Percentiles rank a stretch among this genome's conserved stretches.
These are phyloP conservation scores for Keiferia lycopersicella DNA, from an alignment of 2,888 invertebrate species.

Conservation along the genomic window DNA sequence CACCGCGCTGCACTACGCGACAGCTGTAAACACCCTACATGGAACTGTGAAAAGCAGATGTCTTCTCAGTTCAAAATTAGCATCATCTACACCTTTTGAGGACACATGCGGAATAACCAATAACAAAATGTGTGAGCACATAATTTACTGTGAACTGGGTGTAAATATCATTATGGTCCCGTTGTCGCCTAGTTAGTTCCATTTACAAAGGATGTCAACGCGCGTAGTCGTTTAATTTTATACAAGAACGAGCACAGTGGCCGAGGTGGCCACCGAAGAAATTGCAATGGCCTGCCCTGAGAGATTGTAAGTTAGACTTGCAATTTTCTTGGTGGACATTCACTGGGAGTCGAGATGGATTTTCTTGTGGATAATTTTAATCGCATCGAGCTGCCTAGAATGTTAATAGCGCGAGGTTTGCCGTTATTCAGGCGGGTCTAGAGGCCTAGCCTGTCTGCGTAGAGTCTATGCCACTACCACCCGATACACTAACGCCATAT, in stretches of 20 bases:
- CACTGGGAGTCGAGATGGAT: slow-evolving; percentile 22
- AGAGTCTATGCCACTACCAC: background rate
- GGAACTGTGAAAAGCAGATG: slow-evolving; percentile 32
- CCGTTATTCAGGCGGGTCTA: slow-evolving; percentile 34
- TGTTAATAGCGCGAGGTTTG: slow-evolving; percentile 39
- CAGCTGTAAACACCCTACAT: slow-evolving; percentile 30
- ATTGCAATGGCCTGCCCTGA: slow-evolving; percentile 12
- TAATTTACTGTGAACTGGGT: background rate
- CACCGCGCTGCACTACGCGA: slow-evolving; percentile 36
- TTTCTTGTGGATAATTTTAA: slow-evolving; percentile 28
- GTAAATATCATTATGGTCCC: slow-evolving; percentile 21
- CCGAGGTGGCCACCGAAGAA: slow-evolving; percentile 23
- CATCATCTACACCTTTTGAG: slow-evolving; percentile 20
- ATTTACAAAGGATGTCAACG: slow-evolving; percentile 26
- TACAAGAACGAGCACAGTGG: slow-evolving; percentile 25
- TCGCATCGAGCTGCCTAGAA: slow-evolving; percentile 34
- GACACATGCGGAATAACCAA: slow-evolving; percentile 3
- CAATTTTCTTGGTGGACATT: slow-evolving; percentile 23
- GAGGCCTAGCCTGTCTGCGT: slow-evolving; percentile 26
- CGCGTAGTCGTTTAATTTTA: slow-evolving; percentile 25
- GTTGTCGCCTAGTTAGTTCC: slow-evolving; percentile 19
- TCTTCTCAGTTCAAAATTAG: slow-evolving; percentile 26
- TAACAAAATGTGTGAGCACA: background rate
- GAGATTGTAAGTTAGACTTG: slow-evolving; percentile 23
- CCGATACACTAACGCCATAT: no score